These are phyloP conservation scores for Melanotaenia nigrans DNA, from an alignment of 2,797 vertebrate genomes.

Conservation along the genomic window DNA sequence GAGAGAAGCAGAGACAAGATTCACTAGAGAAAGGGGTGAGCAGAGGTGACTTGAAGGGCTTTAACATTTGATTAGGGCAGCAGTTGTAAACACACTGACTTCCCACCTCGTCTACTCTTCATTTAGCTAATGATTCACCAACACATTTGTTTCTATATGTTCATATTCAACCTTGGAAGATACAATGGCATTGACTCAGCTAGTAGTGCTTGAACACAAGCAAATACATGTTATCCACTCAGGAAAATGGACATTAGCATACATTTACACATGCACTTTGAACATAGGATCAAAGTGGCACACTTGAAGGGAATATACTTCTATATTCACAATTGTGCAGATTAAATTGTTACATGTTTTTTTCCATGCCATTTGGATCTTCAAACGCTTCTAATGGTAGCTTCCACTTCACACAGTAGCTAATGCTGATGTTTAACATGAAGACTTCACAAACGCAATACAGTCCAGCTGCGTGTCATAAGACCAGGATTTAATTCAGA, in stretches of 20 bases:
- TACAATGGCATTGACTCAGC: slow-evolving; percentile 28
- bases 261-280: slow-evolving; percentile 53
- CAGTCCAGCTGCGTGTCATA: slow-evolving; percentile 25
- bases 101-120: slow-evolving; percentile 55
- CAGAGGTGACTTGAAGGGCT: slow-evolving; percentile 69
- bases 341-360: slow-evolving; percentile 52
- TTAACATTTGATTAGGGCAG: slow-evolving; percentile 75
- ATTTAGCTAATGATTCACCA: slow-evolving; percentile 57
- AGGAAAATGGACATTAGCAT: slow-evolving; percentile 43
- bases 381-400: slow-evolving; percentile 40
- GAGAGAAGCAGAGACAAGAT: slow-evolving; percentile 7
- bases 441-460: slow-evolving; percentile 14
- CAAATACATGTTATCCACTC: slow-evolving; percentile 22
- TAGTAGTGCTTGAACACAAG: slow-evolving; percentile 39
- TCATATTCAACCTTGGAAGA: slow-evolving; percentile 56
- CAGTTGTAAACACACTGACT: slow-evolving; percentile 47
- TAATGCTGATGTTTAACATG: slow-evolving; percentile 41
- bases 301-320: slow-evolving; percentile 60
- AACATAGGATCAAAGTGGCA: slow-evolving; percentile 56
- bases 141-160: slow-evolving; percentile 37
- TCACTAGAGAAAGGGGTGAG: slow-evolving; percentile 35
- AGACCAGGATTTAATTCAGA: slow-evolving; percentile 22
- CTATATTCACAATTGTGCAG: slow-evolving; percentile 33
- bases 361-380: slow-evolving; percentile 54
- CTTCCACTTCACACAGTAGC: slow-evolving; percentile 18